These are phyloP conservation scores for Phenganax subtilis DNA, from an alignment of 92 coral and sea anemone genomes.

Conservation along the genomic window DNA sequence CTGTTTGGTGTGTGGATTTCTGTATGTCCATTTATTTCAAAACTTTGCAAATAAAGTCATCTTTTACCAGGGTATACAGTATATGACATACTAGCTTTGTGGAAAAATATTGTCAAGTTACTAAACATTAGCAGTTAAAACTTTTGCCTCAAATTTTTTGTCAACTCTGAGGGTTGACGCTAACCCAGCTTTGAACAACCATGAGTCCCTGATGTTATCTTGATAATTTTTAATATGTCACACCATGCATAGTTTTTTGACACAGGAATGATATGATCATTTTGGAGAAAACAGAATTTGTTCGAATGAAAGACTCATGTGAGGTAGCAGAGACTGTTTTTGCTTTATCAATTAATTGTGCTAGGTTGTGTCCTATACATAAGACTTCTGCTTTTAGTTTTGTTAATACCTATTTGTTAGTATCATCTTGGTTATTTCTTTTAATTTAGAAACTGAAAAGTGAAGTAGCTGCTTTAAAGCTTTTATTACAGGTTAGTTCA, in stretches of 20 bases:
- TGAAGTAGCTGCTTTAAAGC: slow-evolving; percentile 65
- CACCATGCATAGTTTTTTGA: background rate
- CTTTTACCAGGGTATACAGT: too few species aligned
- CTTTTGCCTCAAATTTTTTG: background rate
- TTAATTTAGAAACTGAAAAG: slow-evolving; percentile 71
- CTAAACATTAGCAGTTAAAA: background rate
- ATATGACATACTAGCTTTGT: too few species aligned
- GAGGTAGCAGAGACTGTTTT: slow-evolving; percentile 43
- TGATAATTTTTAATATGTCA: background rate
- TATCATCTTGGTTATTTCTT: background rate
- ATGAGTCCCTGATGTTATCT: too few species aligned
- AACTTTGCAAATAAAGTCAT: too few species aligned
- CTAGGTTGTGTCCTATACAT: too few species aligned
- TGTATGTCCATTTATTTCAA: too few species aligned
- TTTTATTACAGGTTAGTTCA: slow-evolving; percentile 58
- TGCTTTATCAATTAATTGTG: background rate
- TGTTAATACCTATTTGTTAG: background rate
- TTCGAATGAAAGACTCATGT: slow-evolving; percentile 76
- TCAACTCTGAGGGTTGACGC: too few species aligned
- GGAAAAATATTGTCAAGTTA: too few species aligned
- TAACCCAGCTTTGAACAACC: too few species aligned
- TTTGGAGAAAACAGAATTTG: slow-evolving; percentile 89
- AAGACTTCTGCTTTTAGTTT: background rate
- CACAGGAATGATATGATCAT: slow-evolving; percentile 89
- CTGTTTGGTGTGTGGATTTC: too few species aligned